These are phyloP conservation scores for Ceratosolen solmsi DNA, from an alignment of 1,140 invertebrate genomes.

Conservation along the genomic window DNA sequence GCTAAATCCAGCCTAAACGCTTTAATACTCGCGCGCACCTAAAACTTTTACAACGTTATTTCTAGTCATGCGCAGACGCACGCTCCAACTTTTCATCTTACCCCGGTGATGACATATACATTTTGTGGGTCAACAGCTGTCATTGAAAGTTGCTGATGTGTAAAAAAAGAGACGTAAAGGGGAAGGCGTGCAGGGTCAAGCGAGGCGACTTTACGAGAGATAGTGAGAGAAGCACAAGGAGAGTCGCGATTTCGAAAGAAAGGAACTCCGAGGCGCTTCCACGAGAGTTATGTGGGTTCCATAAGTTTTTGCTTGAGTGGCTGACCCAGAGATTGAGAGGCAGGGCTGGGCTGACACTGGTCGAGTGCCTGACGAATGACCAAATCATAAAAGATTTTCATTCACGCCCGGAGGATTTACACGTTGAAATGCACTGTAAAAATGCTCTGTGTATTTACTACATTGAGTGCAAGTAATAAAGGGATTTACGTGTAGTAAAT, in stretches of 20 bases:
- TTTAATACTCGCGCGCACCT: neutral
- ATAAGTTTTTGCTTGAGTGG: neutral
- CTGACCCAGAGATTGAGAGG: neutral
- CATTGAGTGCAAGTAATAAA: neutral
- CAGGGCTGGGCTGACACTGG: neutral
- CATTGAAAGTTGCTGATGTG: constrained; percentile 29
- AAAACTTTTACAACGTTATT: constrained; percentile 31
- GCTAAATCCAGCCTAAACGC: constrained; percentile 30
- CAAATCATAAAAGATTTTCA: constrained; percentile 33
- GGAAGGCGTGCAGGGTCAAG: neutral
- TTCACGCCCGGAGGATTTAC: neutral
- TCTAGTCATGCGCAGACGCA: neutral
- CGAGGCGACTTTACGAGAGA: neutral
- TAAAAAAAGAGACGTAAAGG: neutral
- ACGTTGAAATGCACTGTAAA: neutral
- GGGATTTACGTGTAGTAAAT: neutral
- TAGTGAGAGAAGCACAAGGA: neutral
- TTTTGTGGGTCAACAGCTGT: constrained; percentile 46
- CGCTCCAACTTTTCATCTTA: neutral
- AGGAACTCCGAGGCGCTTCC: neutral
- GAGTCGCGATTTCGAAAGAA: constrained; percentile 34
- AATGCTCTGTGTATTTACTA: constrained; percentile 7
- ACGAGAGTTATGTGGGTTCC: neutral
- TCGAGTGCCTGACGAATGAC: neutral
- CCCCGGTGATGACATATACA: neutral